A percentile compares a stretch with the other conserved stretches of the same genome.
Evolutionary conservation across 2,113 vertebrate genomes (phyloP).

Genomic region (Muscicapa adusta): DNA sequence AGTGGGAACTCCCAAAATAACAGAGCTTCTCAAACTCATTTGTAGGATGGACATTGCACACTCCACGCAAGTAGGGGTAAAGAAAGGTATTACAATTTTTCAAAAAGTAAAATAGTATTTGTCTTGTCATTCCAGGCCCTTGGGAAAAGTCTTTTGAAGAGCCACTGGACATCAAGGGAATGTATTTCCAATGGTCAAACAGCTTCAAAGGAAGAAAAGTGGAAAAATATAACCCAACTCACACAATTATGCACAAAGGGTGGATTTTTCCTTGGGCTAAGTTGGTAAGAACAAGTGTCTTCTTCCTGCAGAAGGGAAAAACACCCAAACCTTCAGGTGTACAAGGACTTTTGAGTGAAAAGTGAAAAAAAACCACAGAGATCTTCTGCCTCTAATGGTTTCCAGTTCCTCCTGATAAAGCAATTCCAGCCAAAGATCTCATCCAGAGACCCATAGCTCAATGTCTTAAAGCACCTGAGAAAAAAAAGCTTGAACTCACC

Average conservation of each 20-base stretch:
- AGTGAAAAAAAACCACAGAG: not conserved
- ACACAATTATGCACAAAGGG: not conserved
- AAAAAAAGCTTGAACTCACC: not conserved
- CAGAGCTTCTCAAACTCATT: not conserved
- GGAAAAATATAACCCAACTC: not conserved
- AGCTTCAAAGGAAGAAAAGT: not conserved
- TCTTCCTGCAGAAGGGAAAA: not conserved
- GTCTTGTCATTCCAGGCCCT: not conserved
- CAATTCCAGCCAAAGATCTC: not conserved
- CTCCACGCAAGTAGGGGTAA: not conserved
- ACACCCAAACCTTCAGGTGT: not conserved
- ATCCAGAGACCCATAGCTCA: not conserved
- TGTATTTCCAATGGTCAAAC: not conserved
- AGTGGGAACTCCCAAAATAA: slow-evolving; percentile 14
- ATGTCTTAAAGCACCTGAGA: not conserved
- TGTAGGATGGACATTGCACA: not conserved
- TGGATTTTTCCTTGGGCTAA: not conserved
- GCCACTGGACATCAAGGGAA: not conserved
- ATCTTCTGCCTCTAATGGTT: not conserved
- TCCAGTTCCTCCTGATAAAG: not conserved
- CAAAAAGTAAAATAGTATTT: not conserved
- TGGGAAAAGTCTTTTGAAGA: not conserved
- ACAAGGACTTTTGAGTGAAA: not conserved
- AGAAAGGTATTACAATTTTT: not conserved
- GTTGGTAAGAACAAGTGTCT: not conserved